Evolutionary conservation across 2,888 invertebrate species (phyloP).

Genomic region (Tenthredo livida): DNA sequence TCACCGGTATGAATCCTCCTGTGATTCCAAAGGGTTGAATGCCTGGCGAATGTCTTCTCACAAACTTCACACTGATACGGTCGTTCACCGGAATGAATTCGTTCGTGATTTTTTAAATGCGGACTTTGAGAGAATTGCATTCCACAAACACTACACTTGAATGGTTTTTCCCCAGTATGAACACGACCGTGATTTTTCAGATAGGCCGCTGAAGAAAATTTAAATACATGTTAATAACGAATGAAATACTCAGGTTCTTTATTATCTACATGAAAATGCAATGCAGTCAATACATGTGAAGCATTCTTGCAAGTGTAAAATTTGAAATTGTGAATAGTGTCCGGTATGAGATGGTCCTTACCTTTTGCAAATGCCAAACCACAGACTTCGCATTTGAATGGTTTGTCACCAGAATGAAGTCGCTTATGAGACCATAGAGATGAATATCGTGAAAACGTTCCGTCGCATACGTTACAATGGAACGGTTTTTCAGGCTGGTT

Average conservation of each 20-base stretch:
- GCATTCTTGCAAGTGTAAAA: neutral
- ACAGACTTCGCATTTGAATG: slow-evolving; percentile 93
- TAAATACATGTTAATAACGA: slow-evolving; percentile 52
- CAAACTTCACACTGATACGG: slow-evolving; percentile 94
- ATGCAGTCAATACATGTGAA: neutral
- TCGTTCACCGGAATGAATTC: slow-evolving; percentile 92
- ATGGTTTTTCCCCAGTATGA: slow-evolving; percentile 86
- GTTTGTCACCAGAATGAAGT: slow-evolving; percentile 90
- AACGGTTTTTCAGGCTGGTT: slow-evolving; percentile 88
- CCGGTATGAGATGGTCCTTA: slow-evolving; percentile 65
- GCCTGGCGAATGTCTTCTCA: slow-evolving; percentile 93
- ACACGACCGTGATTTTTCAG: slow-evolving; percentile 93
- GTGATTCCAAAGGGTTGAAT: slow-evolving; percentile 94
- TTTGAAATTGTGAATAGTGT: slow-evolving; percentile 58
- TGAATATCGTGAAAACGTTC: slow-evolving; percentile 89
- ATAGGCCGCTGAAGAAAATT: slow-evolving; percentile 83
- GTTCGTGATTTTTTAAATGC: slow-evolving; percentile 92
- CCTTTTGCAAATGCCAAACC: slow-evolving; percentile 93
- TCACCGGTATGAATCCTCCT: slow-evolving; percentile 93
- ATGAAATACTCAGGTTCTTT: neutral
- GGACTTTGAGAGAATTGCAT: slow-evolving; percentile 95
- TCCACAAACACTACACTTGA: slow-evolving; percentile 91
- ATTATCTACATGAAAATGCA: neutral
- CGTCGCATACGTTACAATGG: slow-evolving; percentile 93
- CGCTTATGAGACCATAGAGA: slow-evolving; percentile 94